Base-by-base conservation (phyloP, 2,888 invertebrate species). In the Alcis repandata region DNA sequence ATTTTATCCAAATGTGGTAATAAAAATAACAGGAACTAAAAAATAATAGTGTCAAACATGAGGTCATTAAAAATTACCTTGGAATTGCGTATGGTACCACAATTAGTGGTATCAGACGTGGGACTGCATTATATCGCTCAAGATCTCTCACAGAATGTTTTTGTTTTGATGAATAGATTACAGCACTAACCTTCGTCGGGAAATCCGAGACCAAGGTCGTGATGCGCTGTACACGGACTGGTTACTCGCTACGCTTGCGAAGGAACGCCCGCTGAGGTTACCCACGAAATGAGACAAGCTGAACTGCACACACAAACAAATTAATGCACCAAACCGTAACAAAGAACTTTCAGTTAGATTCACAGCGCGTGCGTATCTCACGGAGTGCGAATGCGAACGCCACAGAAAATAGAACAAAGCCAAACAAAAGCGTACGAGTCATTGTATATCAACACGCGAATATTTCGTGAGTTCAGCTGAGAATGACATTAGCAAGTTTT, bases 201-300 rank as follows among this genome's bases (percentile, higher is more conserved):
- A 95, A 78, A 94, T 90, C 78, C 95, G 94, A 79, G 95, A 95
- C 95, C 95, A 96, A 83, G 95, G 95, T 82, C 95, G 94, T 75
- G 94, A 94, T 83, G 94, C 92, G 85, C 95, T 95, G 84, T 92
- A 94, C 67, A 92, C 94, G 33, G 95, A 95, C 86, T 94, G 94
- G 84, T 93, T 94, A 82, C 95, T 95, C 71, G 91, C 91, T 71
- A 93, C 87, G 83, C 95, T 95, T 70, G 89, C 85, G 87, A 94
- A 94, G 73, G 95, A 95, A 80, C 94, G 93, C 78, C 94, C 94
- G 88, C 95, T 95, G 79, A 94, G 89, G 88, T 94, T 94, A 80
- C 92, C 94, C 81, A 94, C 92, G 85, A 94, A 94, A 89, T 94
- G 94, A 77, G 94, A 91, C 79, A 94, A 86, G 79, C 94, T 94